These are phyloP conservation scores for Drosophila kurseongensis DNA, from an alignment of 1,140 invertebrate species.

Conservation along the genomic window DNA sequence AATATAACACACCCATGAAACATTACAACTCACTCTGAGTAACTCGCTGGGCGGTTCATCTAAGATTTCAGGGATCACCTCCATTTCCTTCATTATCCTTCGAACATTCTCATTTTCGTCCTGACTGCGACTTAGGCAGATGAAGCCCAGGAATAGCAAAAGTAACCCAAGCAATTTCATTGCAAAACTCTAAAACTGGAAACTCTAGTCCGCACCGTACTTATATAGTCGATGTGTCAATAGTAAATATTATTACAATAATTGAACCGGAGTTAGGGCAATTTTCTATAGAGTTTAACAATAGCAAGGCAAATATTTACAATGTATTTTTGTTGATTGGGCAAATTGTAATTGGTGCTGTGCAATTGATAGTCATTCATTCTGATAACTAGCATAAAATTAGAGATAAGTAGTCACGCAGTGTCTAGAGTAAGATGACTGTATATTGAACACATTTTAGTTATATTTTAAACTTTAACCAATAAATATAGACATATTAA, in stretches of 20 bases:
- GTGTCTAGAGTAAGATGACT: not conserved
- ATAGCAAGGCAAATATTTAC: slow-evolving; percentile 30
- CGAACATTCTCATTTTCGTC: slow-evolving; percentile 51
- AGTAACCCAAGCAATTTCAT: slow-evolving; percentile 42
- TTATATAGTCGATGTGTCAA: slow-evolving; percentile 29
- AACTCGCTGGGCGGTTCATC: slow-evolving; percentile 86
- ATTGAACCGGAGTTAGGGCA: slow-evolving; percentile 25
- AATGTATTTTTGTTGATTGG: slow-evolving; percentile 25
- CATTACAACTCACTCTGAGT: slow-evolving; percentile 35
- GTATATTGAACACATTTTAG: not conserved
- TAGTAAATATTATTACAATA: slow-evolving; percentile 32
- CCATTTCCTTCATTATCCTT: slow-evolving; percentile 74
- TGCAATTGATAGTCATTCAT: slow-evolving; percentile 32
- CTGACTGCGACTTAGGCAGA: slow-evolving; percentile 18
- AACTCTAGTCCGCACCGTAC: slow-evolving; percentile 1
- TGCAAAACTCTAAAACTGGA: slow-evolving; percentile 8
- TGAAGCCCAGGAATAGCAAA: slow-evolving; percentile 17
- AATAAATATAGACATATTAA: not conserved
- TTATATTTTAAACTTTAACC: not conserved
- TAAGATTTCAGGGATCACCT: slow-evolving; percentile 88
- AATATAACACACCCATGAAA: accelerated
- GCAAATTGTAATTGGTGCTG: slow-evolving; percentile 3
- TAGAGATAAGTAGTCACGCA: slow-evolving; percentile 16
- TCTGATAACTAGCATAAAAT: slow-evolving; percentile 13
- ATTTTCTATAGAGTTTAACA: slow-evolving; percentile 17